Conservation (phyloP, 2,797 vertebrate species). For the Artibeus jamaicensis region DNA sequence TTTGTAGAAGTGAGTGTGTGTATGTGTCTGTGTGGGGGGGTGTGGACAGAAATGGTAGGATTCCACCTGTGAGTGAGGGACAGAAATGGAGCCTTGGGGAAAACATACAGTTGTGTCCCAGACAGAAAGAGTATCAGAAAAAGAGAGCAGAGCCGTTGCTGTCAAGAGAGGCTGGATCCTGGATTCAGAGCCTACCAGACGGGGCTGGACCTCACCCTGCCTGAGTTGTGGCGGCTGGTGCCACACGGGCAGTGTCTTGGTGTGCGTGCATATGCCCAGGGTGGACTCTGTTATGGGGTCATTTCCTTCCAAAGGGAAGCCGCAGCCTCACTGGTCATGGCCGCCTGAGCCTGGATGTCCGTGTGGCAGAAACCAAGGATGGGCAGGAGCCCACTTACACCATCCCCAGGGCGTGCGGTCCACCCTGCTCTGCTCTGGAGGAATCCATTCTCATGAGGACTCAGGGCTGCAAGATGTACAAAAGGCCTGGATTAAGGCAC, state of each 20-base stretch:
- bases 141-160: not conserved
- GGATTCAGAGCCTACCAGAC: too few relatives aligned
- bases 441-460: not conserved
- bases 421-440: not conserved
- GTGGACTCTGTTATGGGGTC: not conserved
- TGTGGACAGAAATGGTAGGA: not conserved
- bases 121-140: not conserved
- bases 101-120: not conserved
- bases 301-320: not conserved
- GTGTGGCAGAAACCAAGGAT: not conserved
- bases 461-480: not conserved
- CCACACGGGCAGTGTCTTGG: not conserved
- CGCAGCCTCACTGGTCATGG: not conserved
- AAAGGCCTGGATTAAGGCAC: not conserved
- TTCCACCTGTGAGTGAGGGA: not conserved
- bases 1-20: not conserved
- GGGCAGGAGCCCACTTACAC: not conserved
- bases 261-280: not conserved
- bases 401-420: not conserved
- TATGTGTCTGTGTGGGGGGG: too few relatives aligned
- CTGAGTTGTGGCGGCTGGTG: not conserved
- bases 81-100: not conserved
- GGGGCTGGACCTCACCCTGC: not conserved
- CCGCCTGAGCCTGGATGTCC: accelerated
- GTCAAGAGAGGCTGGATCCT: not conserved